Conservation (phyloP, 2,113 vertebrate species). For the Holacanthus passer region DNA sequence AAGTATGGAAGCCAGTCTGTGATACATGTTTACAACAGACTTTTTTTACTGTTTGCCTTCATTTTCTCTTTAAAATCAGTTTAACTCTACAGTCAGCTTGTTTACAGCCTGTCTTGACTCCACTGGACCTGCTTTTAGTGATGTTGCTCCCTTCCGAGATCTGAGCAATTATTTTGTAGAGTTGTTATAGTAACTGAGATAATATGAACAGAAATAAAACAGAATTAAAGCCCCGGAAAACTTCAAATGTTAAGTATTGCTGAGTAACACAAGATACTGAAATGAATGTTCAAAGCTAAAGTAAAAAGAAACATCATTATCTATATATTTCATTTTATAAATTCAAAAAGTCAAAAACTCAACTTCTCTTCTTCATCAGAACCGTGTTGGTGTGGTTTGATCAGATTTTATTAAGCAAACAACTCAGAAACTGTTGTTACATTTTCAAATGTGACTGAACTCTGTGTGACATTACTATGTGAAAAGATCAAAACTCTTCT, state of each 20-base stretch:
- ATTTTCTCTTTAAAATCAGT: not conserved
- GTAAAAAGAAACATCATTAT: too few relatives aligned
- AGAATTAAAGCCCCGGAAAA: not conserved
- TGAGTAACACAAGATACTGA: too few relatives aligned
- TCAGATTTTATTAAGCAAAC: not conserved
- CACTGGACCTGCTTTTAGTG: not conserved
- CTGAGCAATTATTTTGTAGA: not conserved
- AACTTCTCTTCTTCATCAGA: too few relatives aligned
- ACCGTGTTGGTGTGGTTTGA: too few relatives aligned
- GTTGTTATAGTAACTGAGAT: not conserved
- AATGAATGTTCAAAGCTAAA: too few relatives aligned
- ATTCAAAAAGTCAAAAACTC: too few relatives aligned
- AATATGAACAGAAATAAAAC: too few relatives aligned
- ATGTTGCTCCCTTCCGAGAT: too few relatives aligned
- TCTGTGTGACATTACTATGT: not conserved
- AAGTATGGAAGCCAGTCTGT: not conserved
- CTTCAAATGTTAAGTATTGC: too few relatives aligned
- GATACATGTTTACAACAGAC: not conserved
- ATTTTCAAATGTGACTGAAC: not conserved
- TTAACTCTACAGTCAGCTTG: not conserved
- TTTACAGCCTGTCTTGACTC: not conserved
- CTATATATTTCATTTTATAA: too few relatives aligned
- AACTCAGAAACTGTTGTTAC: too few relatives aligned
- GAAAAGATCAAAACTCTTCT: not conserved
- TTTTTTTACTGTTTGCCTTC: not conserved